Conservation (phyloP, 2,797 vertebrate genomes). For the Craterocephalus amniculus region DNA sequence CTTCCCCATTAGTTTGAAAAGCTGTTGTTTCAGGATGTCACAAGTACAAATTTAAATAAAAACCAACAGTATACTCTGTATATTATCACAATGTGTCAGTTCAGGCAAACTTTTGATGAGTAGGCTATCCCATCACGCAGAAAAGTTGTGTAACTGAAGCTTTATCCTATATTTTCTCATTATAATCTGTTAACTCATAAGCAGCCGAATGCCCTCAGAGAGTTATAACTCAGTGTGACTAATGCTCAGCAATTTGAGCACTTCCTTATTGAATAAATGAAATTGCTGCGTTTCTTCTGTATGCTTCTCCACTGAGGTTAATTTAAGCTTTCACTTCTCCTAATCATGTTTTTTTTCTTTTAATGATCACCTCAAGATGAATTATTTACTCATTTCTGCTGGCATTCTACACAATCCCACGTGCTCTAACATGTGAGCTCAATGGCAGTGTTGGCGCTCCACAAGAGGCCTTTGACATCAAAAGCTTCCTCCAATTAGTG, state of each 20-base stretch:
- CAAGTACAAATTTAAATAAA: no score
- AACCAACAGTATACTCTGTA: no score
- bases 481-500: slow-evolving; percentile 68
- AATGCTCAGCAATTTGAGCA: no score
- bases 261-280: no score
- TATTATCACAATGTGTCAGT: no score
- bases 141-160: not conserved
- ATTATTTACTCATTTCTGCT: not conserved
- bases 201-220: not conserved
- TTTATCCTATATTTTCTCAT: not conserved
- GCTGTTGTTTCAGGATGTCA: no score
- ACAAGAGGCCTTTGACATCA: slow-evolving; percentile 65
- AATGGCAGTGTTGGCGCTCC: slow-evolving; percentile 11
- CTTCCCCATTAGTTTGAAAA: no score
- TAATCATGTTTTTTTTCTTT: not conserved
- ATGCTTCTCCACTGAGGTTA: no score
- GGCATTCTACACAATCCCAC: slow-evolving; percentile 45
- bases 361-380: not conserved
- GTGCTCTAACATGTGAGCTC: not conserved
- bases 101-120: no score
- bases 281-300: no score
- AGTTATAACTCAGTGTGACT: no score
- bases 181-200: not conserved
- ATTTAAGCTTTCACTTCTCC: not conserved
- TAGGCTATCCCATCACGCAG: not conserved